Conservation (phyloP, 2,888 invertebrate genomes). For the Ectobius pallidus region DNA sequence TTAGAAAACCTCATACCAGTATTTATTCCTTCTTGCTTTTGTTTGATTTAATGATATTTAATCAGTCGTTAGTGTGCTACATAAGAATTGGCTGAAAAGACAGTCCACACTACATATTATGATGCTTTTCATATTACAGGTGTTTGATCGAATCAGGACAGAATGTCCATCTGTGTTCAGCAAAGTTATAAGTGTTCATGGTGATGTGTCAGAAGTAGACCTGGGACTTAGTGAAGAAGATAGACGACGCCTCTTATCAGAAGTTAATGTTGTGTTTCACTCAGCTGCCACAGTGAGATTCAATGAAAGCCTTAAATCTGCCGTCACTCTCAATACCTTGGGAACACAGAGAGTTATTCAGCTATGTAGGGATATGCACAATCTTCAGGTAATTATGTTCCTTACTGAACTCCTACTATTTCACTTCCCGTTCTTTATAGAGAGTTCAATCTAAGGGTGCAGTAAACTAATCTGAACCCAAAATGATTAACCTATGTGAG, state of each 20-base stretch:
- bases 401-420: too few relatives aligned
- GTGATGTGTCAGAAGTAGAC: conserved; percentile 53
- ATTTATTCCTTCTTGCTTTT: too few relatives aligned
- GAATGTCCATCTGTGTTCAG: conserved; percentile 50
- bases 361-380: conserved; percentile 60
- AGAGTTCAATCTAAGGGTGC: too few relatives aligned
- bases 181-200: conserved; percentile 57
- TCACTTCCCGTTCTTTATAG: too few relatives aligned
- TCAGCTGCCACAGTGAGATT: conserved; percentile 67
- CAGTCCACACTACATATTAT: too few relatives aligned
- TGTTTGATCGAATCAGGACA: conserved; percentile 53
- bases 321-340: conserved; percentile 63
- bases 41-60: too few relatives aligned
- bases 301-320: conserved; percentile 62
- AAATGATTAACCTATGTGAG: too few relatives aligned
- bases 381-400: conserved; percentile 55
- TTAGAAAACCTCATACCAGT: too few relatives aligned
- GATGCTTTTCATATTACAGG: too few relatives aligned
- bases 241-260: conserved; percentile 52
- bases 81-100: too few relatives aligned
- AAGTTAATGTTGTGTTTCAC: conserved; percentile 64
- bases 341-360: conserved; percentile 61
- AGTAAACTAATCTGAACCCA: too few relatives aligned
- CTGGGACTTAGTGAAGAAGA: conserved; percentile 52
- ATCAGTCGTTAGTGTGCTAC: too few relatives aligned